Percentiles rank a stretch among this genome's conserved stretches.
Evolutionary conservation across 2,888 invertebrate species (phyloP).

Genomic region (Caenorhabditis parvicauda): DNA sequence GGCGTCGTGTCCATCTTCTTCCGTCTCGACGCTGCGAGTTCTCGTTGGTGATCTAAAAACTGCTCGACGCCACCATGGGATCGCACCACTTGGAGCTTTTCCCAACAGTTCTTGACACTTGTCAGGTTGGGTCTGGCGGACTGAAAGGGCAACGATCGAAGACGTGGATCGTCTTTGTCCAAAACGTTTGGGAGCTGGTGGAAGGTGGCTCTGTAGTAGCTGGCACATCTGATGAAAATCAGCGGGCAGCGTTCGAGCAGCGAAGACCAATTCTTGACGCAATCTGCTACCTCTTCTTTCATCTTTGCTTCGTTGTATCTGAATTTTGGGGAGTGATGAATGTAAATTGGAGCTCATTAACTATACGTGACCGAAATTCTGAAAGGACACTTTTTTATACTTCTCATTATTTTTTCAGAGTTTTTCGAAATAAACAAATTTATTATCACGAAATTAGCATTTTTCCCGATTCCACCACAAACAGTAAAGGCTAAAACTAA

Average conservation of each 20-base stretch:
- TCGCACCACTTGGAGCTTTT: constrained; percentile 22
- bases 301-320: constrained; percentile 43
- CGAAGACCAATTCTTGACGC: no score
- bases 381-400: no score
- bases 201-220: constrained; percentile 73
- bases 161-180: constrained; percentile 63
- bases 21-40: no score
- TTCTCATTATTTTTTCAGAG: no score
- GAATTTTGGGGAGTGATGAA: constrained; percentile 2
- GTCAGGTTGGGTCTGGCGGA: constrained; percentile 79
- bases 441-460: no score
- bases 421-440: no score
- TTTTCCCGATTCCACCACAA: no score
- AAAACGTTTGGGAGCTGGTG: constrained; percentile 76
- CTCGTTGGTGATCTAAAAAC: constrained; percentile 9
- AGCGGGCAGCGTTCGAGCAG: constrained; percentile 73
- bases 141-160: constrained; percentile 75
- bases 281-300: constrained; percentile 39
- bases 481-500: no score
- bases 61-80: constrained; percentile 36
- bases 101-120: constrained; percentile 75
- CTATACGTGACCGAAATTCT: background rate
- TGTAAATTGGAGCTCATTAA: background rate
- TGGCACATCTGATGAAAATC: constrained; percentile 77
- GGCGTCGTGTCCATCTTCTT: no score